A percentile compares a stretch with the other conserved stretches of the same genome.
Conservation (phyloP, 2,888 invertebrate genomes). For the Andrena praecox region DNA sequence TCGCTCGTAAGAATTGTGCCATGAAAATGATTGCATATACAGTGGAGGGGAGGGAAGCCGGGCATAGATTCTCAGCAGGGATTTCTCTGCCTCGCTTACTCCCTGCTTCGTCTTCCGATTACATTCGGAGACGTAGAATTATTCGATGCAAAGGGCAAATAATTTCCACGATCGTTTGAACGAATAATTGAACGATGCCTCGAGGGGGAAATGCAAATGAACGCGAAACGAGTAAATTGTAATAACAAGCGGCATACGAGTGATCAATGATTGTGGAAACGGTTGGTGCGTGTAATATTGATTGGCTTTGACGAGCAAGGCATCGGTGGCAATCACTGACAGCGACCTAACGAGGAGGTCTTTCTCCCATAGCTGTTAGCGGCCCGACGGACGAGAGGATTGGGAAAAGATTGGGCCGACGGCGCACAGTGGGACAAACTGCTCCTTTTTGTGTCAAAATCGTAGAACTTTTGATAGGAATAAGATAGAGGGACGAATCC, state of each 20-base stretch:
- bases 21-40: background rate
- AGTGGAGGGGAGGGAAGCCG: background rate
- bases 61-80: background rate
- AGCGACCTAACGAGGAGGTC: background rate
- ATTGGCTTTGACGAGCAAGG: background rate
- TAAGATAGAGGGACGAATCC: no score
- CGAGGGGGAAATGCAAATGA: background rate
- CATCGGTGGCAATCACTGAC: background rate
- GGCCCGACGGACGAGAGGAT: background rate
- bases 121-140: background rate
- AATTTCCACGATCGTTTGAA: background rate
- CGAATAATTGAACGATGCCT: conserved; percentile 6
- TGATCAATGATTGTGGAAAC: conserved; percentile 1
- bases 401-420: background rate
- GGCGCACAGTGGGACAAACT: no score
- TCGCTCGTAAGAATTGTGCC: background rate
- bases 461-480: no score
- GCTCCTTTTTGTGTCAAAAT: no score
- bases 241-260: background rate
- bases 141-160: background rate
- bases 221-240: background rate
- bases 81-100: background rate
- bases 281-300: background rate
- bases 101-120: background rate
- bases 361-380: background rate